A percentile compares a stretch with the other conserved stretches of the same genome.
phyloP scores from a whole-genome alignment of 2,888 invertebrate genomes.

The Sthenelais limicola region DNA sequence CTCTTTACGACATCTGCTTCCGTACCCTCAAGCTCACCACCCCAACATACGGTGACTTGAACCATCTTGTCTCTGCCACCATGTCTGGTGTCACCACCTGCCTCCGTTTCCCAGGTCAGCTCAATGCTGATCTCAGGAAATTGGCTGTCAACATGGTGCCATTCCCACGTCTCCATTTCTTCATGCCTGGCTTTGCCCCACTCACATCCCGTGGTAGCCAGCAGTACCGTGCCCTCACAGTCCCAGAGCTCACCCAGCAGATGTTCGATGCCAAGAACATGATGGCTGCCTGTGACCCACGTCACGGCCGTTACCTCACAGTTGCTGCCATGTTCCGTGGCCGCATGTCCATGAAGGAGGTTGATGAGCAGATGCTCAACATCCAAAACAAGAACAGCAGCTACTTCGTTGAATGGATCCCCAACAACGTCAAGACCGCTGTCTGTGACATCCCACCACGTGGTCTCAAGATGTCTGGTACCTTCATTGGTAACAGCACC shows the following conservation, averaged over 20 bases:
- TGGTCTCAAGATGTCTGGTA: slow-evolving; percentile 41
- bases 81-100: slow-evolving; percentile 41
- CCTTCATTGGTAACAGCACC: slow-evolving; percentile 41
- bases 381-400: slow-evolving; percentile 42
- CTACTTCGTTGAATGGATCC: slow-evolving; percentile 43
- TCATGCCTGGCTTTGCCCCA: slow-evolving; percentile 82
- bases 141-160: slow-evolving; percentile 66
- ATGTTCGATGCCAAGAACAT: slow-evolving; percentile 43
- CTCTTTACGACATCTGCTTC: slow-evolving; percentile 42
- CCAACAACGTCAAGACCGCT: slow-evolving; percentile 41
- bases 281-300: slow-evolving; percentile 42
- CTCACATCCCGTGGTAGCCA: slow-evolving; percentile 37
- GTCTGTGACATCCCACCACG: slow-evolving; percentile 42
- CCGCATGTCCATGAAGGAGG: slow-evolving; percentile 71
- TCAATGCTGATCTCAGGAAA: slow-evolving; percentile 34
- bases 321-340: slow-evolving; percentile 70
- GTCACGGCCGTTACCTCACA: slow-evolving; percentile 40
- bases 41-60: slow-evolving; percentile 38
- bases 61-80: slow-evolving; percentile 41
- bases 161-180: slow-evolving; percentile 90
- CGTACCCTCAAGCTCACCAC: slow-evolving; percentile 40
- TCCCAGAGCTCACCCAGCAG: slow-evolving; percentile 40
- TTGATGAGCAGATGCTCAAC: slow-evolving; percentile 48
- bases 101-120: slow-evolving; percentile 39
- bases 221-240: slow-evolving; percentile 40